These are phyloP conservation scores for Limnothrissa miodon DNA, from an alignment of 2,113 vertebrate genomes.

Conservation along the genomic window DNA sequence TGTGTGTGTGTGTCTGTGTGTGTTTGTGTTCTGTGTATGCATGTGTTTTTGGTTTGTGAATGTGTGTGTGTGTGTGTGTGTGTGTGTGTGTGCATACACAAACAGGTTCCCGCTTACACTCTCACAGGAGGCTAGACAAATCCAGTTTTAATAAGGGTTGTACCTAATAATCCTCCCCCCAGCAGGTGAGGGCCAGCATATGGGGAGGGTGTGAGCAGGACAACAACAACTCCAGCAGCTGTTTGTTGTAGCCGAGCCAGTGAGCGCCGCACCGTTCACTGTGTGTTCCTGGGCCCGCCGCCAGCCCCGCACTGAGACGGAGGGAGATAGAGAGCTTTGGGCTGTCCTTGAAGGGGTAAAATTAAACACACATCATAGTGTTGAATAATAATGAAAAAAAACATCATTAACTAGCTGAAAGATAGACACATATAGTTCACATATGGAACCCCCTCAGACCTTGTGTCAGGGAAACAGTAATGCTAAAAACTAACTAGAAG, in stretches of 20 bases:
- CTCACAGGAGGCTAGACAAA: slow-evolving; percentile 49
- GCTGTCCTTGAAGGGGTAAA: not conserved
- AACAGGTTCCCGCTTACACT: slow-evolving; percentile 29
- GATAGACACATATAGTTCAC: too few relatives aligned
- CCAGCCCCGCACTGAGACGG: slow-evolving; percentile 28
- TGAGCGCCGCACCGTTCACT: slow-evolving; percentile 16
- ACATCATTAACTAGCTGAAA: not conserved
- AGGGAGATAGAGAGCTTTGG: not conserved
- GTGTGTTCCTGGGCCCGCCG: slow-evolving; percentile 33
- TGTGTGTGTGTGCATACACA: slow-evolving; percentile 26
- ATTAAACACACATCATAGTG: not conserved
- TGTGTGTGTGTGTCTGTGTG: not conserved
- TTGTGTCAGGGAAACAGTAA: too few relatives aligned
- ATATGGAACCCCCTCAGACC: not conserved
- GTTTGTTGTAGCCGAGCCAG: slow-evolving; percentile 61
- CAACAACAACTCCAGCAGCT: slow-evolving; percentile 55
- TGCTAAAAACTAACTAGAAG: too few relatives aligned
- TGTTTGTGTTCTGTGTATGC: slow-evolving; percentile 21
- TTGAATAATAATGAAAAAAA: not conserved
- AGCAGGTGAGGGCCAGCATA: slow-evolving; percentile 65
- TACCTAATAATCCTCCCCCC: slow-evolving; percentile 53
- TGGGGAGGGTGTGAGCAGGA: slow-evolving; percentile 58
- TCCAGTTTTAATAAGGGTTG: slow-evolving; percentile 61
- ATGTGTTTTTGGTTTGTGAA: not conserved
- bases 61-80: slow-evolving; percentile 2